Conservation (phyloP, 1,140 invertebrate species). For the Harpegnathos saltator region DNA sequence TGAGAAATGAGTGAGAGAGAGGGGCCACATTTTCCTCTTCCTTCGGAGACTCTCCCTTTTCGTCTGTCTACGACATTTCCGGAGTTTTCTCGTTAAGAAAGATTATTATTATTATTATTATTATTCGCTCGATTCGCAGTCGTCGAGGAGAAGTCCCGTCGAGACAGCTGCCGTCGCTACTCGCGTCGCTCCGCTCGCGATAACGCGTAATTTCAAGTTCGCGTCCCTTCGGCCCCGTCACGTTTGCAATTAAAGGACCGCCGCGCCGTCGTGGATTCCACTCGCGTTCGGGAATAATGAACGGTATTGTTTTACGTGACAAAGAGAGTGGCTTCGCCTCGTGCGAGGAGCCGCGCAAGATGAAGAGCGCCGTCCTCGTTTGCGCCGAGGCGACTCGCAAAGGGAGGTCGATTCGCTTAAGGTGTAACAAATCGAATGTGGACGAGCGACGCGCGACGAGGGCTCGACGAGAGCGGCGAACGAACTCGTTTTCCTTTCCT, state of each 20-base stretch:
- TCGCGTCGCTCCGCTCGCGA: neutral
- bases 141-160: too few relatives aligned
- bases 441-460: neutral
- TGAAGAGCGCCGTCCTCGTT: conserved; percentile 29
- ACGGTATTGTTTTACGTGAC: neutral
- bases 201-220: neutral
- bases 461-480: neutral
- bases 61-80: too few relatives aligned
- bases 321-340: conserved; percentile 7
- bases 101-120: too few relatives aligned
- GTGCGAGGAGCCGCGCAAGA: conserved; percentile 23
- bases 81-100: too few relatives aligned
- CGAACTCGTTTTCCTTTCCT: conserved; percentile 1
- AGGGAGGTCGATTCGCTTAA: conserved; percentile 23
- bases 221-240: neutral
- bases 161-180: too few relatives aligned
- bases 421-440: conserved; percentile 13
- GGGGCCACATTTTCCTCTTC: too few relatives aligned
- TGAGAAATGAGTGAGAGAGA: neutral
- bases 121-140: too few relatives aligned
- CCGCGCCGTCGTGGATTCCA: neutral
- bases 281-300: conserved; percentile 19
- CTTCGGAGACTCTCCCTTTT: too few relatives aligned
- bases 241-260: conserved; percentile 2
- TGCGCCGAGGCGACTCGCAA: conserved; percentile 37